These are phyloP conservation scores for Micropoecilia bifurca DNA, from an alignment of 2,797 vertebrate species.

Conservation along the genomic window DNA sequence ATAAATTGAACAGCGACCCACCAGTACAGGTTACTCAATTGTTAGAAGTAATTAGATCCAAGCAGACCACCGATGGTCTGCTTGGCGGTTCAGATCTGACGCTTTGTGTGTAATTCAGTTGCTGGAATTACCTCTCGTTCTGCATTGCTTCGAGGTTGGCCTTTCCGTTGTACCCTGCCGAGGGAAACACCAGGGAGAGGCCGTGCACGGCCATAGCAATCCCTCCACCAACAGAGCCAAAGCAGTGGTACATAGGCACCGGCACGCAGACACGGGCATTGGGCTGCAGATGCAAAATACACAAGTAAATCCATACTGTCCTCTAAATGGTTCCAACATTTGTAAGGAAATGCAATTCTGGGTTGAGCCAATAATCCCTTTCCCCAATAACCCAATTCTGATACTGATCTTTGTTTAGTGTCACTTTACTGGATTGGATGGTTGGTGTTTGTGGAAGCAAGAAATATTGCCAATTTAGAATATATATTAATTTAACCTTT, in stretches of 20 bases:
- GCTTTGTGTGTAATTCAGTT: too few species aligned
- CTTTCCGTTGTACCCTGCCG: constrained; percentile 81
- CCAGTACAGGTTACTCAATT: too few species aligned
- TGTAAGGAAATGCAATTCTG: neutral
- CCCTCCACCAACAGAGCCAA: constrained; percentile 88
- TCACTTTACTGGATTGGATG: neutral
- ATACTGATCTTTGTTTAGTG: neutral
- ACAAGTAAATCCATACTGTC: neutral
- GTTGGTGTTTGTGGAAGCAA: neutral
- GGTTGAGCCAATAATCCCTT: neutral
- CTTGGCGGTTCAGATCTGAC: too few species aligned
- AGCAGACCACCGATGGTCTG: too few species aligned
- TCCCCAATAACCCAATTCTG: neutral
- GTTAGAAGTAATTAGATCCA: too few species aligned
- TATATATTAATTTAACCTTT: neutral
- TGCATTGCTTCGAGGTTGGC: constrained; percentile 83
- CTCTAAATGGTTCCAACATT: neutral
- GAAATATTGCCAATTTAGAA: neutral
- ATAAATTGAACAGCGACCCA: too few species aligned
- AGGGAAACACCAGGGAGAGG: constrained; percentile 81
- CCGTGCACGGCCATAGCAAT: constrained; percentile 86
- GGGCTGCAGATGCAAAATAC: constrained; percentile 57
- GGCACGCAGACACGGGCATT: constrained; percentile 78
- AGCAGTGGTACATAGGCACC: constrained; percentile 91
- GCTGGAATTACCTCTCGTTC: constrained; percentile 90